A percentile compares a stretch with the other conserved stretches of the same genome.
phyloP scores from a whole-genome alignment of 1,140 invertebrate species.

The Odontomachus brunneus region DNA sequence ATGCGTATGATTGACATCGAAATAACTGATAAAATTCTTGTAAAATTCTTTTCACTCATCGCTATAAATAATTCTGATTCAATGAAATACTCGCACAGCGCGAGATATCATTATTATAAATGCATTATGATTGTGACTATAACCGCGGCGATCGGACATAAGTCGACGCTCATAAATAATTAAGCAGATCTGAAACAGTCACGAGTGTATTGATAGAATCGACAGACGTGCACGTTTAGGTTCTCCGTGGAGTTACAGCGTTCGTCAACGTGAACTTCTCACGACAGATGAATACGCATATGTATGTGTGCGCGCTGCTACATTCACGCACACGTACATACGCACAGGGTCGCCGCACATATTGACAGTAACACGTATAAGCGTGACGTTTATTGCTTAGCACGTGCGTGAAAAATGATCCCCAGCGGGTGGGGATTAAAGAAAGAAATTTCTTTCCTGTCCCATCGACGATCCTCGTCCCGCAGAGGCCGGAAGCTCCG shows the following conservation, averaged over 20 bases:
- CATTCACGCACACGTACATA: neutral
- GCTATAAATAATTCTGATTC: no score
- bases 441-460: slow-evolving; percentile 12
- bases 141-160: no score
- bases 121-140: no score
- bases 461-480: neutral
- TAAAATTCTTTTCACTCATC: no score
- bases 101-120: no score
- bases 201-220: no score
- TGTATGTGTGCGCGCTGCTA: neutral
- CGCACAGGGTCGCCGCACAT: neutral
- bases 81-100: no score
- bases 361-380: neutral
- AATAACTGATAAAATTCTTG: no score
- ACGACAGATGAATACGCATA: neutral
- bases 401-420: neutral
- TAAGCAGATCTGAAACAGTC: no score
- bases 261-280: neutral
- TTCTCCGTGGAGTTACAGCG: neutral
- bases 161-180: no score
- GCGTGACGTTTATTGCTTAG: slow-evolving; percentile 18
- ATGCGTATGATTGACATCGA: no score
- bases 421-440: neutral
- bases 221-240: neutral
- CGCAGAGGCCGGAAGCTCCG: neutral